Evolutionary conservation across 2,888 invertebrate genomes (phyloP).

Genomic region (Cheilosia vernalis): DNA sequence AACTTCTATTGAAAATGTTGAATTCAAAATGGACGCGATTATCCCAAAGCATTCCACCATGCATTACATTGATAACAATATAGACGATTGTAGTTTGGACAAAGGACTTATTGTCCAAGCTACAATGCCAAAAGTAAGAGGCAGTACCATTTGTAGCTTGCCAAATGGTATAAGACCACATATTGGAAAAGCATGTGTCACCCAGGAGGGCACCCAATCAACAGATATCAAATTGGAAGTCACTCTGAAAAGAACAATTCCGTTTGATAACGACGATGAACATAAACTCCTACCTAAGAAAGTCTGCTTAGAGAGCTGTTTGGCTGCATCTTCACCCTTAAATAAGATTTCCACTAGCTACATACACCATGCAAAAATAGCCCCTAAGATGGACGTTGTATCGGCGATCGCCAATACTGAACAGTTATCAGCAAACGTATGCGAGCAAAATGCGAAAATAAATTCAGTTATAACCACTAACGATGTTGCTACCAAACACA

Average conservation of each 20-base stretch:
- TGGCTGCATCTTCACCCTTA: not conserved
- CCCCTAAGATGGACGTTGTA: not conserved
- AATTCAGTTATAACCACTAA: not conserved
- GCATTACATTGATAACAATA: not conserved
- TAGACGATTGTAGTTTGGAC: not conserved
- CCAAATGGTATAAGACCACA: constrained; percentile 20
- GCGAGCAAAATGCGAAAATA: not conserved
- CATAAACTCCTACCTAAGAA: constrained; percentile 27
- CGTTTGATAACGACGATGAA: constrained; percentile 11
- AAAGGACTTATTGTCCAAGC: constrained; percentile 12
- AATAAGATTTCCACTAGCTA: not conserved
- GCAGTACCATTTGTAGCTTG: not conserved
- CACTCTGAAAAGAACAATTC: constrained; percentile 43
- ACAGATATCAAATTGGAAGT: constrained; percentile 46
- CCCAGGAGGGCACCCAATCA: not conserved
- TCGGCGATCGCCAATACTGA: not conserved
- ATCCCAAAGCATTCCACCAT: not conserved
- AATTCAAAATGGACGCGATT: not conserved
- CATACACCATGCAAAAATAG: not conserved
- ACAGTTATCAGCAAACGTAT: not conserved
- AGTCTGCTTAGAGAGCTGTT: constrained; percentile 12
- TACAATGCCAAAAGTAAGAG: constrained; percentile 13
- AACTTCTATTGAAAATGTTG: not conserved
- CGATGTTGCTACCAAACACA: constrained; percentile 6
- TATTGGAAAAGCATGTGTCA: not conserved